phyloP scores from a whole-genome alignment of 2,113 vertebrate genomes.

The Bagarius yarrelli region DNA sequence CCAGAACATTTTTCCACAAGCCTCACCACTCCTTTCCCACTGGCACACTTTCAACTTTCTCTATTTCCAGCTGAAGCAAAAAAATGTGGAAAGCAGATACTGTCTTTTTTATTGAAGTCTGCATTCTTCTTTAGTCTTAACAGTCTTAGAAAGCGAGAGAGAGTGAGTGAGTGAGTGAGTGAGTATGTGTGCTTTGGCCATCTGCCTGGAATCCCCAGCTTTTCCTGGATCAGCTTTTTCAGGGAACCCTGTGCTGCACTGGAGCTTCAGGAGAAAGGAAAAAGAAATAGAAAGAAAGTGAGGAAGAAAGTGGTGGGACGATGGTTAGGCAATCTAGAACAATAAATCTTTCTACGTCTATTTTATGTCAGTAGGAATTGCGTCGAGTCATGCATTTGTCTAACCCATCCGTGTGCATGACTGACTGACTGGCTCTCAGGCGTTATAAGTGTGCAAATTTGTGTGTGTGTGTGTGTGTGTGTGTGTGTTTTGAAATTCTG shows the following conservation, averaged over 20 bases:
- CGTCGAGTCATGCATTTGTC: not conserved
- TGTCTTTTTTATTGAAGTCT: slow-evolving; percentile 51
- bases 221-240: slow-evolving; percentile 57
- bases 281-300: slow-evolving; percentile 26
- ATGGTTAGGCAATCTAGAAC: not conserved
- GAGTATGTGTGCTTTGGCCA: slow-evolving; percentile 58
- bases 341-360: not conserved
- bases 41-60: slow-evolving; percentile 42
- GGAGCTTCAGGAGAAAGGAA: slow-evolving; percentile 54
- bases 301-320: not conserved
- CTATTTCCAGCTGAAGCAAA: slow-evolving; percentile 46
- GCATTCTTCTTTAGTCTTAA: slow-evolving; percentile 41
- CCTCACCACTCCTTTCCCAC: slow-evolving; percentile 10
- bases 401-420: not conserved
- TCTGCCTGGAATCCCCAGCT: slow-evolving; percentile 58
- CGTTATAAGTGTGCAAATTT: not conserved
- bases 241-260: slow-evolving; percentile 55
- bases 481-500: not conserved
- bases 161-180: slow-evolving; percentile 47
- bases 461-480: not conserved
- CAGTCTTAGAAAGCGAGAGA: slow-evolving; percentile 15
- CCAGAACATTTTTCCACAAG: slow-evolving; percentile 40
- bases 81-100: slow-evolving; percentile 50
- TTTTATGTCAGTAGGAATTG: slow-evolving; percentile 5
- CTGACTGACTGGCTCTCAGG: not conserved